Evolutionary conservation across 2,888 invertebrate species (phyloP), one percentile per base, ranked within the genome.

Genomic region (Lasioglossum pauxillum): DNA sequence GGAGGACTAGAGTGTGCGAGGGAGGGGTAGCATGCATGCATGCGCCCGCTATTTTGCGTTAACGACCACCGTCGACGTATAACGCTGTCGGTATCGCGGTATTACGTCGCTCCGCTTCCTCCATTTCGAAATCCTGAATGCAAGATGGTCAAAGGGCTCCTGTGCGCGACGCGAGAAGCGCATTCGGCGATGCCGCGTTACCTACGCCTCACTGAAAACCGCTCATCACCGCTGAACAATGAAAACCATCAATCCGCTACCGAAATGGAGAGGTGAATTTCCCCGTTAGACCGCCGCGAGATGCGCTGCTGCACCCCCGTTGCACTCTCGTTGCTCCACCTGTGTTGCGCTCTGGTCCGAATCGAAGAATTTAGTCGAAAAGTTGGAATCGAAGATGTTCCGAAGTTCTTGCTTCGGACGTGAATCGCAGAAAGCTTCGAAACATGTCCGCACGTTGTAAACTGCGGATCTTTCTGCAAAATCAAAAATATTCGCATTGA

Each of bases 171-270:
- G 89, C 76, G 78, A 80, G 79, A 78, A 69, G 86, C 78, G 77
- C 83, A 79, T 86, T 89, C 82, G 83, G 53, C 82, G 84, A 75
- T 77, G 76, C 67, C 78, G 75, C 74, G 83, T 87, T 85, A 83
- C 85, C 85, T 72, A 85, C 76, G 78, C 80, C 80, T 44, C 76
- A 81, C 76, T 80, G 83, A 92, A 93, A 90, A 92, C 92, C 91
- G 81, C 84, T 89, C 89, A 91, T 92, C 91, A 89, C 84, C 64
- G 84, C 84, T 89, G 91, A 93, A 93, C 92, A 93, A 93, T 93
- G 92, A 93, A 92, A 93, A 92, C 90, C 92, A 93, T 93, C 92
- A 91, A 94, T 93, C 92, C 90, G 85, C 82, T 84, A 82, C 83
- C 83, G 88, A 90, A 91, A 91, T 78, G 88, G 82, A 91, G 91